Base-by-base conservation (phyloP, 1,140 invertebrate genomes). In the Melitaea cinxia region DNA sequence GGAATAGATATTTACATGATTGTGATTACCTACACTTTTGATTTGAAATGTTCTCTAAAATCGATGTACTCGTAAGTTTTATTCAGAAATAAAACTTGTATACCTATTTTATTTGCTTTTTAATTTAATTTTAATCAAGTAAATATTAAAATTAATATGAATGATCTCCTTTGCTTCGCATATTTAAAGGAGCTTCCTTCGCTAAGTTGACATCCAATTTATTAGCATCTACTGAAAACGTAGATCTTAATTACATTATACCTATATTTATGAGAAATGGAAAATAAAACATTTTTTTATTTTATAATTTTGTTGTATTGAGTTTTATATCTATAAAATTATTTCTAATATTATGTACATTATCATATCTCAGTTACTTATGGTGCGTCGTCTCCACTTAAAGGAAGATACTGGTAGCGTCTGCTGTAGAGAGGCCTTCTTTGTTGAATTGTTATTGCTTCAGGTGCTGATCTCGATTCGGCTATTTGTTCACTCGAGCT, bases 351-450 rank as follows among this genome's bases (percentile, higher is more conserved):
- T 68, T 87, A 78, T 85, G 73, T 86, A 85, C 77, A 86, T n/a
- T n/a, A n/a, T 71, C 63, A 53, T 63, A 57, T 58, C 73, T 71
- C 49, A 58, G 60, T 58, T 66, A 14, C 76, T 88, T 70, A 88
- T 74, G 85, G 85, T 58, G 86, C 85, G 17, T 90, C 88, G 56
- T 90, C 88, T 65, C 79, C 76, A 82, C 86, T 81, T 42, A 89
- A 59, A 9, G 88, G 88, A 39, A 89, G 72, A 42, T 89, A 90
- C 55, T 88, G 85, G 42, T 85, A 71, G 53, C 82, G 85, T 79
- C 80, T 72, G 50, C 61, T 73, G 50, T 80, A 77, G 1, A 75
- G 37, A 4, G 71, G 70, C 37, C 80, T 72, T 10, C 77, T 75
- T 68, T 77, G 76, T 50, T 73, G 83, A 26, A 73, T 65, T 35